Evolutionary conservation across 1,140 invertebrate genomes (phyloP).

Genomic region (Calephelis nemesis): DNA sequence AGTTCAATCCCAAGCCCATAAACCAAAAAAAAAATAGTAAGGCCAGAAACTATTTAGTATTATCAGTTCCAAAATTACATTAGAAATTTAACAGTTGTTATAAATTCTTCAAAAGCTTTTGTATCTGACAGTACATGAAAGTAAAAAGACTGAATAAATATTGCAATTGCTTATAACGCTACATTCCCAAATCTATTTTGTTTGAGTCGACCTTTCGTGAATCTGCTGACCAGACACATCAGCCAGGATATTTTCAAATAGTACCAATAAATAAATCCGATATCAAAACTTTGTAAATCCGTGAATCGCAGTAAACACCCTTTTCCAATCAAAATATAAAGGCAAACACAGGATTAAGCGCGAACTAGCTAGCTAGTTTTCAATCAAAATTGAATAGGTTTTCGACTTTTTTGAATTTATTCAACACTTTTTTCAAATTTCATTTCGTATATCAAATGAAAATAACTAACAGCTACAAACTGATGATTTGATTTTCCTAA

Average conservation of each 20-base stretch:
- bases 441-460: constrained; percentile 15
- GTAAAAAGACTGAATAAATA: too few species aligned
- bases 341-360: constrained; percentile 21
- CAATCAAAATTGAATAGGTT: constrained; percentile 26
- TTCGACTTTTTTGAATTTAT: constrained; percentile 21
- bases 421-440: constrained; percentile 20
- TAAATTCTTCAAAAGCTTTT: too few species aligned
- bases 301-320: constrained; percentile 21
- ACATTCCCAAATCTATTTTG: background rate
- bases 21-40: too few species aligned
- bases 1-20: too few species aligned
- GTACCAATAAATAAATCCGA: constrained; percentile 16
- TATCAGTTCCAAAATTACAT: too few species aligned
- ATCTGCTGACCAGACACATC: background rate
- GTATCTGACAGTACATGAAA: too few species aligned
- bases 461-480: constrained; percentile 21
- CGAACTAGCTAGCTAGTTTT: constrained; percentile 26
- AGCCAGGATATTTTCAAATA: constrained; percentile 2
- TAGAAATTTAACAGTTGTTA: too few species aligned
- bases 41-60: too few species aligned
- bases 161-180: too few species aligned
- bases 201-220: background rate
- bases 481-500: constrained; percentile 5
- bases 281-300: constrained; percentile 17
- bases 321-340: constrained; percentile 26